Percentiles rank a stretch among this genome's conserved stretches.
Conservation (phyloP, 2,888 invertebrate species). For the Muscina levida region DNA sequence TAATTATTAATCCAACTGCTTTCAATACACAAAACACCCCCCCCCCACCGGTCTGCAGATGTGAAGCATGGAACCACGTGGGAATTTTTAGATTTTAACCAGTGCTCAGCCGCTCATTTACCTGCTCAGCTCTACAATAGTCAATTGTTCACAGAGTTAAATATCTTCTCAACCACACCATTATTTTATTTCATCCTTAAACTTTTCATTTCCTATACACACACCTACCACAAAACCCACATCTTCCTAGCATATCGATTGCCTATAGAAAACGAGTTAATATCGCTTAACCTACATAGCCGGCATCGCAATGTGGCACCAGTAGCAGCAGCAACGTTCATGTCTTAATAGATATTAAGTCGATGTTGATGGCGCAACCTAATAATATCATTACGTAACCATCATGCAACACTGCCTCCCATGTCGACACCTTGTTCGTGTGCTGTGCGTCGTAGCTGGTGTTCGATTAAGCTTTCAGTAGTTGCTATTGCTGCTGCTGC, state of each 20-base stretch:
- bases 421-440: constrained; percentile 34
- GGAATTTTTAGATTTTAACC: too few relatives aligned
- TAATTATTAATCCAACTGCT: too few relatives aligned
- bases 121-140: too few relatives aligned
- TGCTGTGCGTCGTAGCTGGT: too few relatives aligned
- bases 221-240: not conserved
- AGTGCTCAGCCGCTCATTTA: too few relatives aligned
- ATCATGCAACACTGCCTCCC: not conserved
- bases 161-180: too few relatives aligned
- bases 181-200: constrained; percentile 13
- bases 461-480: too few relatives aligned
- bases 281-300: constrained; percentile 8
- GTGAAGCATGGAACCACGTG: too few relatives aligned
- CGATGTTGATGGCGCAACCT: constrained; percentile 24
- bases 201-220: not conserved
- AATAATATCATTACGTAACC: constrained; percentile 16
- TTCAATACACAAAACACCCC: too few relatives aligned
- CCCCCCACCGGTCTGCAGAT: too few relatives aligned
- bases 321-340: not conserved
- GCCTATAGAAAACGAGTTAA: constrained; percentile 1
- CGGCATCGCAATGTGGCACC: not conserved
- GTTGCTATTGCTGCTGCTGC: too few relatives aligned
- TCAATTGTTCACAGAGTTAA: too few relatives aligned
- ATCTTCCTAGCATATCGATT: not conserved
- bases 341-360: constrained; percentile 2